Percentiles rank a stretch among this genome's conserved stretches.
phyloP scores from a whole-genome alignment of 2,797 vertebrate genomes.

The Zalophus californianus region DNA sequence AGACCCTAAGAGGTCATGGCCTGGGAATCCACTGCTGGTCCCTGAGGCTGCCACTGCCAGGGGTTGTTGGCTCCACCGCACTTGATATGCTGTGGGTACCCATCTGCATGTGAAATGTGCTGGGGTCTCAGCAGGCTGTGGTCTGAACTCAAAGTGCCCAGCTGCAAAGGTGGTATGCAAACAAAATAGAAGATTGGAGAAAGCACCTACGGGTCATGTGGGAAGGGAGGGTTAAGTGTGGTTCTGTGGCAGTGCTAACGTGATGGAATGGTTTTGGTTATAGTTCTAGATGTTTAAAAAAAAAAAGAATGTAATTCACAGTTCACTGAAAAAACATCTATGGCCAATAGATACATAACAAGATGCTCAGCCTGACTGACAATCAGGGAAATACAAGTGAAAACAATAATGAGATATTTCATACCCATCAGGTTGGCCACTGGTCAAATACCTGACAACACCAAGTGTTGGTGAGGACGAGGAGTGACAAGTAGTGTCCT shows the following conservation, averaged over 20 bases:
- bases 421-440: background rate
- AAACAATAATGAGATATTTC: background rate
- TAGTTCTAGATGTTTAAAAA: background rate
- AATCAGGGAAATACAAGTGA: background rate
- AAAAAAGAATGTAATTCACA: background rate
- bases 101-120: background rate
- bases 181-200: background rate
- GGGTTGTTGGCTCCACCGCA: too few relatives aligned
- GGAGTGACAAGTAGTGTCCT: too few relatives aligned
- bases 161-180: background rate
- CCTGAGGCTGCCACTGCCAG: background rate
- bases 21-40: background rate
- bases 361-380: background rate
- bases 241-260: background rate
- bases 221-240: background rate
- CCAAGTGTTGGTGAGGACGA: background rate
- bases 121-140: background rate
- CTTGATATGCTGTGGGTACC: background rate
- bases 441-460: background rate
- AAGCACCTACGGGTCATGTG: background rate
- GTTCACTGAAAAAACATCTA: background rate
- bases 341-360: background rate
- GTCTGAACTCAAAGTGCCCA: background rate
- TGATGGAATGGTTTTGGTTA: background rate
- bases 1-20: background rate